Conservation (phyloP, 2,113 vertebrate genomes). For the Chunga burmeisteri region DNA sequence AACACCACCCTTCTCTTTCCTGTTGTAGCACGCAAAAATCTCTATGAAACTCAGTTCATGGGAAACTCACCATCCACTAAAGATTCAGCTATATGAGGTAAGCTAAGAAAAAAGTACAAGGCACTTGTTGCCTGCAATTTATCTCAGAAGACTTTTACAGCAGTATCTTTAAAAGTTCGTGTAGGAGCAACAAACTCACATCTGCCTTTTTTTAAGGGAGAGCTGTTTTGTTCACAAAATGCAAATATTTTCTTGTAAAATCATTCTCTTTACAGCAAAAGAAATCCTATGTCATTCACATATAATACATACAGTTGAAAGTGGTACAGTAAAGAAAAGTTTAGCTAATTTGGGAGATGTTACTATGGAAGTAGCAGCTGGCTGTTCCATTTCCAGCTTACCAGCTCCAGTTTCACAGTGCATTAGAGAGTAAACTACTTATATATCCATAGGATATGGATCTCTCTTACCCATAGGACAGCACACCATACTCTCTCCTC, state of each 20-base stretch:
- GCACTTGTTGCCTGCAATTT: background rate
- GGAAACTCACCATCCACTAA: background rate
- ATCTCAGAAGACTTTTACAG: background rate
- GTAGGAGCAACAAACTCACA: background rate
- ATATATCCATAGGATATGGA: background rate
- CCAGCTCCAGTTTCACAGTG: background rate
- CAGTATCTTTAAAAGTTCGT: background rate
- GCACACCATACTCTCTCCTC: background rate
- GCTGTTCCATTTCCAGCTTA: background rate
- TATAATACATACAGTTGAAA: background rate
- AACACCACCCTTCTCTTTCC: background rate
- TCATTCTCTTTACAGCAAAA: background rate
- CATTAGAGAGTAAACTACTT: background rate
- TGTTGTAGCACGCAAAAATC: background rate
- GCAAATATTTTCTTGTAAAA: background rate
- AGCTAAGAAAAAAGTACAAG: background rate
- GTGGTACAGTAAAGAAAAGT: background rate
- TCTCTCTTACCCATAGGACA: background rate
- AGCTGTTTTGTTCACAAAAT: background rate
- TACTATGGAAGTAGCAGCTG: background rate
- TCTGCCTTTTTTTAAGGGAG: fast-evolving
- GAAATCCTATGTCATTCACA: background rate
- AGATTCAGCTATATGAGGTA: background rate
- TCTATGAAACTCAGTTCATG: background rate
- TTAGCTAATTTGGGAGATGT: background rate